Evolutionary conservation across 1,140 invertebrate species (phyloP).

Genomic region (Palaemon carinicauda): DNA sequence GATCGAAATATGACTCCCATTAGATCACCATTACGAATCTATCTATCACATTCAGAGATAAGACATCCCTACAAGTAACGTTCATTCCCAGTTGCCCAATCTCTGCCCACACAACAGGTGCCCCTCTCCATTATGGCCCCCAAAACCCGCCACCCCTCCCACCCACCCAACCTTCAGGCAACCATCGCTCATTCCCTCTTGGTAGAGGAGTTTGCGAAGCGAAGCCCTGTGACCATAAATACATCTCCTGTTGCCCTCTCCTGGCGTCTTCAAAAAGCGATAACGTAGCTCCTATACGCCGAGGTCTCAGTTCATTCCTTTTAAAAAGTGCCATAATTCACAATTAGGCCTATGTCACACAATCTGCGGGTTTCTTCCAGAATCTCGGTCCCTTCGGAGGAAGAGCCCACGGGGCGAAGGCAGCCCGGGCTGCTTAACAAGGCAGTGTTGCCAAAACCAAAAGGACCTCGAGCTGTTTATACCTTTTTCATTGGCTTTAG

Average conservation of each 20-base stretch:
- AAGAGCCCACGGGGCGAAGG: too few species aligned
- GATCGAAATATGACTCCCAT: too few species aligned
- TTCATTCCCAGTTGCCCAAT: neutral
- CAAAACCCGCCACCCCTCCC: neutral
- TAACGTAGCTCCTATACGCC: neutral
- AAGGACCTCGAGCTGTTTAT: too few species aligned
- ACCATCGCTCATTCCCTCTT: neutral
- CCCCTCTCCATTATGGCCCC: too few species aligned
- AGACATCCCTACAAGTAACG: too few species aligned
- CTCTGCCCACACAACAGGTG: neutral
- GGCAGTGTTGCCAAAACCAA: neutral
- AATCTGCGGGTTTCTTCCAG: slow-evolving; percentile 47
- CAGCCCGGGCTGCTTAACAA: too few species aligned
- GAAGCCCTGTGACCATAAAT: too few species aligned
- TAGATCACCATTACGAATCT: too few species aligned
- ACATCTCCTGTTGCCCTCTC: neutral
- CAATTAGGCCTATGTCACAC: slow-evolving; percentile 55
- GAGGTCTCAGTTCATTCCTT: slow-evolving; percentile 40
- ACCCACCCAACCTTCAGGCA: neutral
- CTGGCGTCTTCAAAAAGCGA: too few species aligned
- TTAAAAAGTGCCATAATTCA: slow-evolving; percentile 53
- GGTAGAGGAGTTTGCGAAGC: too few species aligned
- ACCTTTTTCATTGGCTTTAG: neutral
- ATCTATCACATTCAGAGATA: too few species aligned
- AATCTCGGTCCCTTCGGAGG: slow-evolving; percentile 45